phyloP scores from a whole-genome alignment of 2,888 invertebrate genomes.

The Panzeria rudis region DNA sequence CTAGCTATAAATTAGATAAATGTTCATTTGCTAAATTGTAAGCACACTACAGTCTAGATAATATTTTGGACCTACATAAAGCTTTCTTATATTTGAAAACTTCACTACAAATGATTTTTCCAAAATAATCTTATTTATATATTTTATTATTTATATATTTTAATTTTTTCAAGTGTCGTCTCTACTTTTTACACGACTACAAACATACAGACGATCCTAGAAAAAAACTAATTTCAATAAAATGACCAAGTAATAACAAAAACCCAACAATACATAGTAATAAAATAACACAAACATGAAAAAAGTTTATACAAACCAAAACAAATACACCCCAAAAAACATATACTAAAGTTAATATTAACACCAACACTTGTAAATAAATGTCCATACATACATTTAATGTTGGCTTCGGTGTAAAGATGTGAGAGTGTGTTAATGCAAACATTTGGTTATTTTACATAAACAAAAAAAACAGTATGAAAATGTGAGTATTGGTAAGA shows the following conservation, averaged over 20 bases:
- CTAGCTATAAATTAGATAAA: no score
- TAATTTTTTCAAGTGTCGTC: not conserved
- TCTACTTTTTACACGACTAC: no score
- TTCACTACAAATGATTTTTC: no score
- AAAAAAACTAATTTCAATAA: conserved; percentile 16
- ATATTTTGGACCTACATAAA: no score
- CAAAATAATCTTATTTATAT: no score
- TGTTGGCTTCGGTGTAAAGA: not conserved
- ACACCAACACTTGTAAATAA: conserved; percentile 41
- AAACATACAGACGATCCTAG: not conserved
- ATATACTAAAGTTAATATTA: conserved; percentile 29
- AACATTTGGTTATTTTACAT: not conserved
- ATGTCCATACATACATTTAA: not conserved
- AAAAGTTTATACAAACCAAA: not conserved
- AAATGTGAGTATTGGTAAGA: not conserved
- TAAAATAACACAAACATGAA: not conserved
- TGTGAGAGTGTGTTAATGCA: not conserved
- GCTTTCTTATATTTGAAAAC: no score
- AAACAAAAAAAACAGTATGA: not conserved
- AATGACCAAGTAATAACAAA: not conserved
- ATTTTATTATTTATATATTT: no score
- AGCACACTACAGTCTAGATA: no score
- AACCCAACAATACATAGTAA: not conserved
- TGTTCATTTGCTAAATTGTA: no score
- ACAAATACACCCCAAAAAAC: not conserved